phyloP scores from a whole-genome alignment of 2,113 vertebrate genomes.

The Notechis scutatus region DNA sequence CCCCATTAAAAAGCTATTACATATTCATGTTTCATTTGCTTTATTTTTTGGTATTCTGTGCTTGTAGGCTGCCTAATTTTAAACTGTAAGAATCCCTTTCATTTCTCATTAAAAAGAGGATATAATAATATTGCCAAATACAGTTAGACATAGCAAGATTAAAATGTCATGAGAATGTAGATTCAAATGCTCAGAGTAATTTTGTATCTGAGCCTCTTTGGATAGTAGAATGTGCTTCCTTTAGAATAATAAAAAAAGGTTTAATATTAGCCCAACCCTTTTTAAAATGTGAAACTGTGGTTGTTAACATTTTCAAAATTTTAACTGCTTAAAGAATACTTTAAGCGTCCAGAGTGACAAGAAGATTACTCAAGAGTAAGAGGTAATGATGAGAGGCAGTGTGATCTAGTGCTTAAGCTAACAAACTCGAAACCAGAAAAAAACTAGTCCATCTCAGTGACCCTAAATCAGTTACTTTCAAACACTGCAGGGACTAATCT shows the following conservation, averaged over 20 bases:
- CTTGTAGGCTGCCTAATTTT: not conserved
- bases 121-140: not conserved
- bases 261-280: not conserved
- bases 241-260: not conserved
- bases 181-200: not conserved
- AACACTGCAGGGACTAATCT: not conserved
- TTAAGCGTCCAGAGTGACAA: not conserved
- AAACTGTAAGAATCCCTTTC: not conserved
- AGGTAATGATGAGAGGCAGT: not conserved
- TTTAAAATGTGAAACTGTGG: not conserved
- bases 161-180: not conserved
- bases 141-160: not conserved
- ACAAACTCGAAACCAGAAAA: not conserved
- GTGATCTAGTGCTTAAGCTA: not conserved
- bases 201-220: not conserved
- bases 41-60: not conserved
- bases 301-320: not conserved
- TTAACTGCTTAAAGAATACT: not conserved
- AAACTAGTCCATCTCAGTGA: not conserved
- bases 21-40: not conserved
- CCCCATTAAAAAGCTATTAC: not conserved
- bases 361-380: not conserved
- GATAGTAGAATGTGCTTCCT: not conserved
- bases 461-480: not conserved
- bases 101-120: not conserved